These are phyloP conservation scores for Wasmannia auropunctata DNA, from an alignment of 1,140 invertebrate species.

Conservation along the genomic window DNA sequence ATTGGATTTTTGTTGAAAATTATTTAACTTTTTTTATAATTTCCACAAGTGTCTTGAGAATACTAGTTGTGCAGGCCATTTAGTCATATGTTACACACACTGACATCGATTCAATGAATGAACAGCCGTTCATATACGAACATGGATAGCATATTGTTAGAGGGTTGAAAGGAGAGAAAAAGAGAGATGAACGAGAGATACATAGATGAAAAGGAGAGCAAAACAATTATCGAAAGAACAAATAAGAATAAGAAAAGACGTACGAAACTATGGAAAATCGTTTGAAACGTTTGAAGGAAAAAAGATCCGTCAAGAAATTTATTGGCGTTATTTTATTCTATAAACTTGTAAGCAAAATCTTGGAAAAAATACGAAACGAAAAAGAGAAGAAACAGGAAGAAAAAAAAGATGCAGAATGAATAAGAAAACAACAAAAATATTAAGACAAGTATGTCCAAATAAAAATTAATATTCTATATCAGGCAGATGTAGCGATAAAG, in stretches of 20 bases:
- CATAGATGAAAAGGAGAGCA: neutral
- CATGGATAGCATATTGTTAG: conserved; percentile 55
- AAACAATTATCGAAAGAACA: neutral
- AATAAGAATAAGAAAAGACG: neutral
- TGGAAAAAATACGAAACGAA: neutral
- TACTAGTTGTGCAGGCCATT: conserved; percentile 34
- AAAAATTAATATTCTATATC: neutral
- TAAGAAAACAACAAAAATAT: neutral
- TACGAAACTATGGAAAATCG: neutral
- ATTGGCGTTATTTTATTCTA: neutral
- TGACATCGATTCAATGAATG: conserved; percentile 80
- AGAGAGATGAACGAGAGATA: neutral
- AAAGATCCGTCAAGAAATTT: neutral
- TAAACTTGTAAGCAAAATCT: neutral
- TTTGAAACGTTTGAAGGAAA: neutral
- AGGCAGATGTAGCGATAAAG: too few species aligned
- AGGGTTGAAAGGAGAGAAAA: neutral
- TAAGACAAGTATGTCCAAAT: neutral
- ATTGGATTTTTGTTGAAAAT: neutral
- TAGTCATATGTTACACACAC: conserved; percentile 72
- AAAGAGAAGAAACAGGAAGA: neutral
- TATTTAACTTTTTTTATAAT: neutral
- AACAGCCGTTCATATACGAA: conserved; percentile 71
- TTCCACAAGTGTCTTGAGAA: conserved; percentile 36
- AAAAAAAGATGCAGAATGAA: neutral